Conservation (phyloP, 2,113 vertebrate genomes). For the Ammodytes dubius region DNA sequence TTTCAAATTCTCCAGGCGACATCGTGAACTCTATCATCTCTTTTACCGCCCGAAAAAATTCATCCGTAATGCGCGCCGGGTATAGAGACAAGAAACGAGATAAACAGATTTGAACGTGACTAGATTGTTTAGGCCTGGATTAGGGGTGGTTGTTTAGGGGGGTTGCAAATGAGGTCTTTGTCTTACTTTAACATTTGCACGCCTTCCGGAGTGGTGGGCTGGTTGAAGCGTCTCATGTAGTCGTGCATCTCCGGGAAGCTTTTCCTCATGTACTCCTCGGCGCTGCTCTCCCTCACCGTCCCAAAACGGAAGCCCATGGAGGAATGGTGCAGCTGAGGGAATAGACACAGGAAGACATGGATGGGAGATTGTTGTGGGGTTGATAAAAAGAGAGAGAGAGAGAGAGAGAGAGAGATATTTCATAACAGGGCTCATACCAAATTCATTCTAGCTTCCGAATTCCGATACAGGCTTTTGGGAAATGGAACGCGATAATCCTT, state of each 20-base stretch:
- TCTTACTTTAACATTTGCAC: slow-evolving; percentile 92
- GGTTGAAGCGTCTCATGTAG: slow-evolving; percentile 91
- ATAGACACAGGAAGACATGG: slow-evolving; percentile 26
- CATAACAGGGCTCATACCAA: slow-evolving; percentile 25
- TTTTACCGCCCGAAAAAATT: slow-evolving; percentile 5
- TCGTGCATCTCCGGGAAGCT: slow-evolving; percentile 94
- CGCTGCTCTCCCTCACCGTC: slow-evolving; percentile 96
- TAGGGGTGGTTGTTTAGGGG: background rate
- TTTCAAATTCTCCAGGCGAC: background rate
- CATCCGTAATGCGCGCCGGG: slow-evolving; percentile 12
- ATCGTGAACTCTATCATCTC: background rate
- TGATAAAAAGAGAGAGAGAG: slow-evolving; percentile 64
- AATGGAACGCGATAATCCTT: slow-evolving; percentile 53
- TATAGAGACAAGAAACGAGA: slow-evolving; percentile 26
- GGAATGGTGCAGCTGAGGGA: slow-evolving; percentile 92
- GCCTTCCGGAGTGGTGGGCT: slow-evolving; percentile 91
- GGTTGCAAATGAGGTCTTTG: background rate
- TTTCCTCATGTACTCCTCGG: slow-evolving; percentile 95
- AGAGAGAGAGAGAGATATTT: slow-evolving; percentile 6
- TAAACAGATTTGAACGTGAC: slow-evolving; percentile 16
- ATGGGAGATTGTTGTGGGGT: slow-evolving; percentile 71
- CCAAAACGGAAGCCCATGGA: slow-evolving; percentile 93
- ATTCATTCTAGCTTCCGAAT: slow-evolving; percentile 39
- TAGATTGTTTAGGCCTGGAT: background rate
- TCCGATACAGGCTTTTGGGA: slow-evolving; percentile 36